Evolutionary conservation across 2,113 vertebrate genomes (phyloP), one percentile per base, ranked within the genome.

Genomic region (Nicator chloris): DNA sequence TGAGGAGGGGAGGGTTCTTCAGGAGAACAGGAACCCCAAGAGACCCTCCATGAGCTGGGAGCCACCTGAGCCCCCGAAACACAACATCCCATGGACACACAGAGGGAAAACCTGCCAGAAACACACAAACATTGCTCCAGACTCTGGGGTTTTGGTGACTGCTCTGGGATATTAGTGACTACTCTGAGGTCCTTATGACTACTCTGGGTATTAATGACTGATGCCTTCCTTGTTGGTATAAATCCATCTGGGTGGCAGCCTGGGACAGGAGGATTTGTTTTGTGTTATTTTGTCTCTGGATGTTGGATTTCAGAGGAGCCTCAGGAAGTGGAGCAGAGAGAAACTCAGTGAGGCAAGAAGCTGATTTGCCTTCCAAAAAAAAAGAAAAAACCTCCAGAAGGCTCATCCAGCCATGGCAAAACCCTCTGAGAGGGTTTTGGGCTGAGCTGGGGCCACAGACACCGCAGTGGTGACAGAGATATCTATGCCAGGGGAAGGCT

Each of bases 381-480:
- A 84, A 14, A 88, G 69, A 37, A 49, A 80, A 19, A 84, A 14
- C 20, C 28, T 77, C n/a, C 49, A n/a, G 1, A 5, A 76, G 39
- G 39, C 45, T 81, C n/a, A 27, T 31, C 18, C 24, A 40, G 42
- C n/a, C 26, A 1, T 0, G 31, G 39, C 9, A 53, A 47, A 88
- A 31, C 24, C 22, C 42, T 40, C 22, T 16, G 56, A 40, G 50
- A 60, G 28, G 65, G 28, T 42, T 84, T 59, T 61, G 81, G 59
- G 35, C 39, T 77, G 59, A 69, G 59, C 1, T 23, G 54, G 4
- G 31, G 53, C 28, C 0, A 0, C 78, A n/a, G 45, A 64, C 0
- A 1, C 44, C 0, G 1, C 15, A 19, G 44, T 1, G 2, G 42
- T 17, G 51, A 78, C n/a, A n/a, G 61, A 35, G 53, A 37, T 30